Evolutionary conservation across 2,888 invertebrate species (phyloP).

Genomic region (Sycophila texana): DNA sequence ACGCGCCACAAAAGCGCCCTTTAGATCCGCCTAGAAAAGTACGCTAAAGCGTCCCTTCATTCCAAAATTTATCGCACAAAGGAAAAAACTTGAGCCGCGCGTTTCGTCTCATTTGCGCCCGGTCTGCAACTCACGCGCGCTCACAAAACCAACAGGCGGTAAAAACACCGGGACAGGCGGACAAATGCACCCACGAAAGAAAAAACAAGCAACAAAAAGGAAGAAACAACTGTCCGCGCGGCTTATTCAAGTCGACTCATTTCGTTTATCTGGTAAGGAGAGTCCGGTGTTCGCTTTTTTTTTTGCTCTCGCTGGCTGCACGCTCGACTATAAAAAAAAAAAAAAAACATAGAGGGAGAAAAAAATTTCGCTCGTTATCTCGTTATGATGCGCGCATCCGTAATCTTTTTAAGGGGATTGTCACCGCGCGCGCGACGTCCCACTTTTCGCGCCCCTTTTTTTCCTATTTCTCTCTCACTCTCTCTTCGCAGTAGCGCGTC

Average conservation of each 20-base stretch:
- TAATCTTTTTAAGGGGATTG: conserved; percentile 64
- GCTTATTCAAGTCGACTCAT: conserved; percentile 9
- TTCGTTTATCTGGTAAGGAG: conserved; percentile 11
- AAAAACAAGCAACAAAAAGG: neutral
- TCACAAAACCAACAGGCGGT: neutral
- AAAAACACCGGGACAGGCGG: neutral
- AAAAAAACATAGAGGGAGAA: neutral
- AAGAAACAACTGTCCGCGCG: conserved; percentile 10
- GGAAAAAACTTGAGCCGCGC: neutral
- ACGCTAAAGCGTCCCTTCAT: neutral
- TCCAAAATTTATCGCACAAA: neutral
- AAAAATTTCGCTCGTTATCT: conserved; percentile 53
- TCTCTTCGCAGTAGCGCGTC: conserved; percentile 11
- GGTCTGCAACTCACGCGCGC: neutral
- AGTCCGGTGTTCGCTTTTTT: neutral
- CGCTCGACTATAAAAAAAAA: neutral
- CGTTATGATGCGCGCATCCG: conserved; percentile 62
- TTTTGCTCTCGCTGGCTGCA: neutral
- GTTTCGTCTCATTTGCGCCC: neutral
- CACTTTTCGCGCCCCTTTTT: conserved; percentile 56
- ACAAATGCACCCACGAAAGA: neutral
- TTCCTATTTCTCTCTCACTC: conserved; percentile 35
- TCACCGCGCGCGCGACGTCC: conserved; percentile 57
- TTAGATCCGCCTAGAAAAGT: too few relatives aligned
- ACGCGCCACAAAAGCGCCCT: too few relatives aligned